Base-by-base conservation (phyloP, 92 coral and sea anemone genomes). In the Palythoa heliodiscus region DNA sequence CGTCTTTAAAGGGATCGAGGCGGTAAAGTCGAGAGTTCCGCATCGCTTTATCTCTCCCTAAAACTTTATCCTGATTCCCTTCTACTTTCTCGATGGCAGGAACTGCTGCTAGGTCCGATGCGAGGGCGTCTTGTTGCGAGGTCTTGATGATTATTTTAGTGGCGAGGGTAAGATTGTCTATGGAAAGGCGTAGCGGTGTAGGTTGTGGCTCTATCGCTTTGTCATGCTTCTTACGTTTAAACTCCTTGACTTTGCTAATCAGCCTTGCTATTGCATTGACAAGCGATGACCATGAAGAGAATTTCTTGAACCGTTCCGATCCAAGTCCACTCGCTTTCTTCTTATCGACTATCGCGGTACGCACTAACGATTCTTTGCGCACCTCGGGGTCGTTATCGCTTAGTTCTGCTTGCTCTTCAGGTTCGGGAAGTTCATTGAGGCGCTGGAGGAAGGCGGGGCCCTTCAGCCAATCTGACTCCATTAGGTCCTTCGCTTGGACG, bases 1-100 rank as follows among this genome's bases (percentile, higher is more conserved):
- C 53, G 23, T 83, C 87, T 24, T 60, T 52, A 58, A 84, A 84
- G 38, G 81, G 81, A 38, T 86, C 84, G 3, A 86, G 84, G 58
- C 64, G 24, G 77, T 61, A 63, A 35, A 86, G 20, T 50, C 7
- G 57, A 25, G 75, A 11, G 48, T 69, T 86, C 15, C 15, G 13
- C 63, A 55, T 6, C 15, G 63, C 63, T 55, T 55, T 55, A 14
- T 55, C 11, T 11, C 63, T 52, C 11, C 11, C 13, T 55, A 11
- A 3, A 11, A 55, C 63, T 55, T 55, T 55, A 11, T 11, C 15
- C 15, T 11, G 63, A 55, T 55, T 55, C 15, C 15, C 63, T 55
- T 55, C 63, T 55, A 55, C 63, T 55, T 55, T 55, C 63, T 55
- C 63, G 15, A 19, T 55, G 15, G 15, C 63, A 55, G 63, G 15